Conservation (phyloP, 2,113 vertebrate species). For the Callopanchax toddi region DNA sequence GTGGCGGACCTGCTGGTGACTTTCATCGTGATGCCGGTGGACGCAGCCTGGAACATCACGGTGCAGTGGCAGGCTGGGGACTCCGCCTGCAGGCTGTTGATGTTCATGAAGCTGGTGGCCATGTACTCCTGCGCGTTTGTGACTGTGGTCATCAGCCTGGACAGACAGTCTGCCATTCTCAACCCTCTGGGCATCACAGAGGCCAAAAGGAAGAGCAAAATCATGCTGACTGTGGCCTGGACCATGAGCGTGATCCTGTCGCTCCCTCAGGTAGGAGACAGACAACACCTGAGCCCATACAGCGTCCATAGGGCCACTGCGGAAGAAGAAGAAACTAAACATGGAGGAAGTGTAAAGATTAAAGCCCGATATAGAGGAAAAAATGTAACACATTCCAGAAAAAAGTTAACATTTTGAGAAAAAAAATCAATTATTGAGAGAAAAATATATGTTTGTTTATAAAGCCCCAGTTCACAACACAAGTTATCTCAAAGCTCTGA, state of each 20-base stretch:
- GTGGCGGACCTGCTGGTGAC: constrained; percentile 85
- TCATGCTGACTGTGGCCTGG: constrained; percentile 84
- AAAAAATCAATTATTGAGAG: no score
- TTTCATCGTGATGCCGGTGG: constrained; percentile 88
- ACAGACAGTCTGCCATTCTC: constrained; percentile 86
- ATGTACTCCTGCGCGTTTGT: constrained; percentile 89
- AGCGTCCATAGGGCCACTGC: no score
- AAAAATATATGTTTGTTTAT: no score
- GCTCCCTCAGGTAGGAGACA: constrained; percentile 81
- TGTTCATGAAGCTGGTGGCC: constrained; percentile 88
- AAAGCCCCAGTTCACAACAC: no score
- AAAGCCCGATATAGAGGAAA: no score
- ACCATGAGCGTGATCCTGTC: constrained; percentile 83
- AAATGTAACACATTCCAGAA: no score
- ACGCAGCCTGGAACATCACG: constrained; percentile 88
- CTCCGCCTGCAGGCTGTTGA: constrained; percentile 83
- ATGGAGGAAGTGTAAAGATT: no score
- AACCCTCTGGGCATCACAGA: constrained; percentile 82
- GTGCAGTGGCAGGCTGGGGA: constrained; percentile 87
- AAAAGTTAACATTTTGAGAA: no score
- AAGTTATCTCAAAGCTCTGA: no score
- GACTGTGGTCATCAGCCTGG: constrained; percentile 88
- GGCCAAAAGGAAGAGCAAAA: constrained; percentile 82
- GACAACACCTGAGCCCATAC: no score
- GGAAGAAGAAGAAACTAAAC: no score